Evolutionary conservation across 2,113 vertebrate genomes (phyloP).

Genomic region (Pelvicachromis taeniatus): DNA sequence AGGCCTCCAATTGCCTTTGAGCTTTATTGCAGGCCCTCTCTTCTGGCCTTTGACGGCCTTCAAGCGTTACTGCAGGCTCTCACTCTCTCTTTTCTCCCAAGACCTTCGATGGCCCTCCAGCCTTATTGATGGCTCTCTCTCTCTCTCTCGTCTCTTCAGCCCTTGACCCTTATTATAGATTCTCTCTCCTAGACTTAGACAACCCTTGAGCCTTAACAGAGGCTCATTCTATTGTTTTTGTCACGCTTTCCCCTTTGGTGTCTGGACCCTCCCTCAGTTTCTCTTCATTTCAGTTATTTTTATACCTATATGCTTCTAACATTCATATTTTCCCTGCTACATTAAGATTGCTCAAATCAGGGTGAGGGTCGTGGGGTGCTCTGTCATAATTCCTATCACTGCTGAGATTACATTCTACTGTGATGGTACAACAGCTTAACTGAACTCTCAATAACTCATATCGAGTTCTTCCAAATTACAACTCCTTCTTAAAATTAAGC

Average conservation of each 20-base stretch:
- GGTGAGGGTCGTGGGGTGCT: background rate
- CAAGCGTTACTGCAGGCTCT: no score
- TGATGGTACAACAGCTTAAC: background rate
- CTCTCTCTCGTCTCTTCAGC: no score
- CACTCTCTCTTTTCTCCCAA: no score
- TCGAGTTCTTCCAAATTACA: background rate
- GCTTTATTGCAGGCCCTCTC: background rate
- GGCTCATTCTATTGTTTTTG: background rate
- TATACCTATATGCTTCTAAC: background rate
- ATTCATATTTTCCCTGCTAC: background rate
- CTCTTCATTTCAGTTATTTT: background rate
- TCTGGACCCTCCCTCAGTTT: background rate
- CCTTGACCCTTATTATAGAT: no score
- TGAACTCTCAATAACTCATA: background rate
- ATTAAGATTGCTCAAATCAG: background rate
- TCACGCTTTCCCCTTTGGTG: background rate
- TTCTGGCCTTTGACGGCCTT: no score
- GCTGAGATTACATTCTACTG: background rate
- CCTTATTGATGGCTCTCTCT: no score
- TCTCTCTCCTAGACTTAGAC: background rate
- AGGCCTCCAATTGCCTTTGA: background rate
- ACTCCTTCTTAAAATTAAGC: background rate
- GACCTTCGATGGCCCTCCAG: no score
- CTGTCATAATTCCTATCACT: background rate
- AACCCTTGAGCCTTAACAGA: background rate